phyloP scores from a whole-genome alignment of 2,113 vertebrate species.

The Pan troglodytes region NHGRI_mPanTro3-v2.1_pri NC_072403.2:74546001-74546500 shows the following conservation, averaged over 20 bases:
- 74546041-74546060: conserved; percentile 78
- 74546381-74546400: too few relatives aligned
- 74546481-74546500: too few relatives aligned
- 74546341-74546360: conserved; percentile 56
- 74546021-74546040: conserved; percentile 66
- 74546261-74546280: conserved; percentile 67
- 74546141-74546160: conserved; percentile 72
- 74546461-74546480: too few relatives aligned
- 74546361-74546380: too few relatives aligned
- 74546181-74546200: conserved; percentile 68
- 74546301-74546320: conserved; percentile 69
- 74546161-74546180: conserved; percentile 66
- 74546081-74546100: conserved; percentile 61
- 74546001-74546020: neutral
- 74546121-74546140: conserved; percentile 65
- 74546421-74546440: too few relatives aligned
- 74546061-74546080: conserved; percentile 75
- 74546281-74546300: conserved; percentile 63
- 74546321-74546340: conserved; percentile 75
- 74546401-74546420: too few relatives aligned
- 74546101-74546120: conserved; percentile 72
- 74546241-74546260: conserved; percentile 42
- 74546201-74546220: conserved; percentile 81
- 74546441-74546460: too few relatives aligned
- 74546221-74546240: conserved; percentile 47